Conservation (phyloP, 2,888 invertebrate genomes). For the Stramonita haemastoma region DNA sequence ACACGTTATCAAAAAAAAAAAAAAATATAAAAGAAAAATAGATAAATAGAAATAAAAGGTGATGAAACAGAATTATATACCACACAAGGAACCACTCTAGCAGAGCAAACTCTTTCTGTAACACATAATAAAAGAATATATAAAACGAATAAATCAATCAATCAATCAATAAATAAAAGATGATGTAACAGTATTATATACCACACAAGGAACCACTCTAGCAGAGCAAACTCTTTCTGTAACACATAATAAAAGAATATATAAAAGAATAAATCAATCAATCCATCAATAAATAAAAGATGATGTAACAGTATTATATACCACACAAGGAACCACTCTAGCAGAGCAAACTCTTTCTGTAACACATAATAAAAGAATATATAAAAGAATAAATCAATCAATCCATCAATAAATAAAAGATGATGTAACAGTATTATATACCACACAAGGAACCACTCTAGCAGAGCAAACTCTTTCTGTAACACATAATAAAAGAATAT, state of each 20-base stretch:
- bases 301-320: too few relatives aligned
- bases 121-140: conserved; percentile 58
- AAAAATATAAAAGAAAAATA: neutral
- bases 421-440: too few relatives aligned
- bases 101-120: conserved; percentile 91
- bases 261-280: neutral
- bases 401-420: too few relatives aligned
- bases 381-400: neutral
- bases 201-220: conserved; percentile 99
- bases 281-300: too few relatives aligned
- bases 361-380: conserved; percentile 75
- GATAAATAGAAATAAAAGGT: neutral
- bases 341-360: conserved; percentile 93
- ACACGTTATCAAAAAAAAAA: too few relatives aligned
- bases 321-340: conserved; percentile 99
- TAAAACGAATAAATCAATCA: too few relatives aligned
- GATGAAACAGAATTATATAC: too few relatives aligned
- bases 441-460: conserved; percentile 99
- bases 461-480: conserved; percentile 93
- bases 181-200: too few relatives aligned
- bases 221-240: conserved; percentile 93
- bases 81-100: conserved; percentile 99
- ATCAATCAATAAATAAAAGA: neutral
- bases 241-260: conserved; percentile 75
- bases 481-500: conserved; percentile 75